A percentile compares a stretch with the other conserved stretches of the same genome.
Conservation (phyloP, 2,797 vertebrate genomes). For the Acanthis flammea region DNA sequence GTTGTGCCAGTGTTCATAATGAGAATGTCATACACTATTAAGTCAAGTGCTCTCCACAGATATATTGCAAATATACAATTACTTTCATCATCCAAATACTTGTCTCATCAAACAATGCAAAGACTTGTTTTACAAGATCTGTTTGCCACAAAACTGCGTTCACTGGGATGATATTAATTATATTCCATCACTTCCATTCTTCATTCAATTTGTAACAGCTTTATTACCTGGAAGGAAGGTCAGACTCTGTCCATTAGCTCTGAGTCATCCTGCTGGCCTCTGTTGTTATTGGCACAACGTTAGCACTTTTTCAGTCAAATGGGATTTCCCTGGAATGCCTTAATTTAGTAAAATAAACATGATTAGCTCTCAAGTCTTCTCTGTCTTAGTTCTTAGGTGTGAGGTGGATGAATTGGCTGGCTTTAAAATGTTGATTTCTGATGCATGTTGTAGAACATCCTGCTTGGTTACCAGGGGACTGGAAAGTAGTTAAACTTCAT, state of each 20-base stretch:
- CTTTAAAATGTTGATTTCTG: slow-evolving; percentile 2
- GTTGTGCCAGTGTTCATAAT: neutral
- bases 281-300: slow-evolving; percentile 33
- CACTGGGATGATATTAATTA: neutral
- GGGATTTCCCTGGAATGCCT: slow-evolving; percentile 34
- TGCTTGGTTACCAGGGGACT: neutral
- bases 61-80: neutral
- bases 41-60: neutral
- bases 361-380: neutral
- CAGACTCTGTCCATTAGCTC: neutral
- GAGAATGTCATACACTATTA: neutral
- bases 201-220: slow-evolving; percentile 16
- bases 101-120: neutral
- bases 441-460: neutral
- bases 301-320: neutral
- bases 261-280: slow-evolving; percentile 32
- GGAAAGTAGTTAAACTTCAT: neutral
- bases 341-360: slow-evolving; percentile 34
- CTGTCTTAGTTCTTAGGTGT: neutral
- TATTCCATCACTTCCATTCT: neutral
- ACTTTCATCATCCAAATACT: neutral
- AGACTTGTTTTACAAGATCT: neutral
- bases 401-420: neutral
- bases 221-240: neutral
- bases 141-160: neutral